Evolutionary conservation across 2,113 vertebrate genomes (phyloP), one percentile per base, ranked within the genome.

Genomic region (Tringa solitaria): DNA sequence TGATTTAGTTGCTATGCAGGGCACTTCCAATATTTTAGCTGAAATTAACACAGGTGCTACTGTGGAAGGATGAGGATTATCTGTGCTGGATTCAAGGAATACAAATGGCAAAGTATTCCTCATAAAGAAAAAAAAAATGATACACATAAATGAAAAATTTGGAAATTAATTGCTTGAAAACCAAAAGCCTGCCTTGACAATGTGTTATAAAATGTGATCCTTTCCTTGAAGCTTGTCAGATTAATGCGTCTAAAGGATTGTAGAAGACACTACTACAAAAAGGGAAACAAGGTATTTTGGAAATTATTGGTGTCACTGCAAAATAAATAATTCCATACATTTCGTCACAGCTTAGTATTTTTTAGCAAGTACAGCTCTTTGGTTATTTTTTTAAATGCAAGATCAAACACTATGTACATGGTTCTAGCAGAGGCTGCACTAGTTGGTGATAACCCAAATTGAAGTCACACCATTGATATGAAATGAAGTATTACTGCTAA

Each of bases 161-260:
- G 17, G 48, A 96, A 96, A 95, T 80, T 87, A 93, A 87, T 89
- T 89, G 30, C 33, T 93, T 76, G 53, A 50, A 89, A 88, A 84
- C 11, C 21, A 78, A 77, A 59, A 87, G 22, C n/a, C 22, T 92
- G 48, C 21, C 59, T 68, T 81, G 27, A 64, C 8, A 87, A 72
- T 8, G 4, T 46, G 6, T 48, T 70, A 75, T 37, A 84, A 87
- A 81, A 67, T 4, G 33, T 45, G 51, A n/a, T 70, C 27, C 10
- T 75, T 90, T n/a, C 45, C 37, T 80, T 48, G 21, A 35, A 94
- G 48, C 30, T 91, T 77, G 27, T 75, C 46, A 82, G 53, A 60
- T 5, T 84, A 64, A 72, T 60, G 30, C 33, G 28, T 33, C 39
- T 86, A 78, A 92, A 95, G 73, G 21, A 35, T 46, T 89, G 43